Percentiles rank a stretch among this genome's conserved stretches.
phyloP scores from a whole-genome alignment of 2,113 vertebrate genomes.

The Gymnorhina tibicen region DNA sequence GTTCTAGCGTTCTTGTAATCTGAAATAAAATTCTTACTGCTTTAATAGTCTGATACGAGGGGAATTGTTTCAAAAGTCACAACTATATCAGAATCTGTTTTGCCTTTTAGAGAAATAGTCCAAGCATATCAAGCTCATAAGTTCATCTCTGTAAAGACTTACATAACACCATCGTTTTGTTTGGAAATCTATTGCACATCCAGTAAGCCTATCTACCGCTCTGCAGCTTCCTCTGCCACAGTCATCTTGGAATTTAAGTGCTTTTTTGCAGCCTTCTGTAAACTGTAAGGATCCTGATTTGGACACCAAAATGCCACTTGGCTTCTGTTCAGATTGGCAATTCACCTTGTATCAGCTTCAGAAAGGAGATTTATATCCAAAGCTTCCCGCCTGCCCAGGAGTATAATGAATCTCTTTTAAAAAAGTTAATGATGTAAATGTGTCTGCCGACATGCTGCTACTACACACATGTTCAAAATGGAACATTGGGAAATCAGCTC shows the following conservation, averaged over 20 bases:
- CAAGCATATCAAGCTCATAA: background rate
- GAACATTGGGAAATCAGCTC: background rate
- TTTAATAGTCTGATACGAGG: background rate
- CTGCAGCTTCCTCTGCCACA: background rate
- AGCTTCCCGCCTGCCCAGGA: background rate
- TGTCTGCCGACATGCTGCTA: background rate
- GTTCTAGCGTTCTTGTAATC: background rate
- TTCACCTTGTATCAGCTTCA: background rate
- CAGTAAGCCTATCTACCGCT: background rate
- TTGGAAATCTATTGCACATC: background rate
- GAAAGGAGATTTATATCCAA: background rate
- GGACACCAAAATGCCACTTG: background rate
- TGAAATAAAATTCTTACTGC: background rate
- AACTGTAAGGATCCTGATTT: background rate
- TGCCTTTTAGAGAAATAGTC: background rate
- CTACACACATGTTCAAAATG: background rate
- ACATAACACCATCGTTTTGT: background rate
- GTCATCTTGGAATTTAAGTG: background rate
- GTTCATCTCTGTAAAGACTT: background rate
- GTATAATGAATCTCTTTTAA: background rate
- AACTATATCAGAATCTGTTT: background rate
- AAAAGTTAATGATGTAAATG: background rate
- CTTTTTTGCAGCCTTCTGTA: background rate
- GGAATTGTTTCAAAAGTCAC: background rate
- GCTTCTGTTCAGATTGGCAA: background rate